Conservation (phyloP, 2,797 vertebrate species). For the Podarcis lilfordi region DNA sequence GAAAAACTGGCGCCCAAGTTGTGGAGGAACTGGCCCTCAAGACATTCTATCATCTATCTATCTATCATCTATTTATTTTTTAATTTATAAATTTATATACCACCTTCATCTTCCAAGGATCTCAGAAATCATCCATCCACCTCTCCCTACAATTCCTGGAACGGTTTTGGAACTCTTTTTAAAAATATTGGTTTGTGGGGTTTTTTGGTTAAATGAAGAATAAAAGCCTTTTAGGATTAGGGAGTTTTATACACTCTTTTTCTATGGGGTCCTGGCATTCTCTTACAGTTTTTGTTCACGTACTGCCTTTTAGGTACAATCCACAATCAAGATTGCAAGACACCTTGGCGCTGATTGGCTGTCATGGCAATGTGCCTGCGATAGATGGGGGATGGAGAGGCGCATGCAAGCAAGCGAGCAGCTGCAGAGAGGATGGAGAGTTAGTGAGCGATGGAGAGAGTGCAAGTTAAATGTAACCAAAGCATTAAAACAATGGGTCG, state of each 20-base stretch:
- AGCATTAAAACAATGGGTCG: background rate
- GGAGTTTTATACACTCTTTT: background rate
- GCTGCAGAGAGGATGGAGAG: background rate
- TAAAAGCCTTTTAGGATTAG: background rate
- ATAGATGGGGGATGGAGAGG: slow-evolving; percentile 38
- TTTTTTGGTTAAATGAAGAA: background rate
- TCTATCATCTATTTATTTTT: no score
- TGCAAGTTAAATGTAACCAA: slow-evolving; percentile 18
- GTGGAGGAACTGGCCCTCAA: background rate
- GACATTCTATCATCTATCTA: background rate
- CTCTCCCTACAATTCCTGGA: background rate
- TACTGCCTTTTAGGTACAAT: slow-evolving; percentile 64
- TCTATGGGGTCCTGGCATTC: background rate
- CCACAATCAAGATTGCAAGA: slow-evolving; percentile 78
- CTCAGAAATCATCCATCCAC: background rate
- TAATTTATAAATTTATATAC: no score
- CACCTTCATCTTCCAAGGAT: no score
- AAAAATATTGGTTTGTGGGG: background rate
- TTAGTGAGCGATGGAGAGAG: slow-evolving; percentile 43
- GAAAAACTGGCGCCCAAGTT: background rate
- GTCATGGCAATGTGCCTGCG: slow-evolving; percentile 68
- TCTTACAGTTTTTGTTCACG: slow-evolving; percentile 4
- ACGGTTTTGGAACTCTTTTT: background rate
- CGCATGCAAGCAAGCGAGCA: slow-evolving; percentile 46
- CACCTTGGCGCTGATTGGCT: slow-evolving; percentile 59